These are phyloP conservation scores for Nesospiza acunhae DNA, from an alignment of 2,113 vertebrate species.

Conservation along the genomic window DNA sequence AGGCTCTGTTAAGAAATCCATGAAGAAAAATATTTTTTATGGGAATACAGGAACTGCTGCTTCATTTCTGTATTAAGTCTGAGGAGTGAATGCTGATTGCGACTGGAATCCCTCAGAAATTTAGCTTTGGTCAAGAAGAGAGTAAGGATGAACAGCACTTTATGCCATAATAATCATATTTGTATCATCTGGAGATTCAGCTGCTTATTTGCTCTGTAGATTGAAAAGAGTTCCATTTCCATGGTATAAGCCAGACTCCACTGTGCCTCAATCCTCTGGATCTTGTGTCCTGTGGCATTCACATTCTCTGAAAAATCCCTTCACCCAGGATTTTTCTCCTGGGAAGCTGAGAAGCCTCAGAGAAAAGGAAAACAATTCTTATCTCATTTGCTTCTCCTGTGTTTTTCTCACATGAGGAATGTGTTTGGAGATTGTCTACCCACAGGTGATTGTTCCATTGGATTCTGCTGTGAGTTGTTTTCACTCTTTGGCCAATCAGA, in stretches of 20 bases:
- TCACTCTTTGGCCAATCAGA: no score
- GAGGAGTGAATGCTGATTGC: neutral
- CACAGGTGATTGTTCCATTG: no score
- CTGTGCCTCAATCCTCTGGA: fast-evolving
- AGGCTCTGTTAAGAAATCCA: neutral
- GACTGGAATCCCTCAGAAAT: neutral
- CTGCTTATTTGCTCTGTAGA: neutral
- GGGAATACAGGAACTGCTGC: neutral
- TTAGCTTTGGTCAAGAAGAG: neutral
- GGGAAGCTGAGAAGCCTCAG: no score
- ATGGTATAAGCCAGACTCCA: neutral
- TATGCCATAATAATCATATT: neutral
- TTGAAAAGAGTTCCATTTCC: neutral
- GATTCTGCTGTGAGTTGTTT: no score
- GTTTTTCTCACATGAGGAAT: no score
- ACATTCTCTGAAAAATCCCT: no score
- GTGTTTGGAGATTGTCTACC: no score
- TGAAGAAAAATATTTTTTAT: neutral
- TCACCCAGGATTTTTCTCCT: no score
- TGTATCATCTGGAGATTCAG: neutral
- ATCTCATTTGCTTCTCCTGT: no score
- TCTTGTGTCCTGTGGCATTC: neutral
- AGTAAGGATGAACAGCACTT: neutral
- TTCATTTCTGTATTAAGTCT: neutral
- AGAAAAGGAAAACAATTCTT: no score